Percentiles rank a stretch among this genome's conserved stretches.
phyloP scores from a whole-genome alignment of 2,888 invertebrate species.

The Nemotelus nigrinus region DNA sequence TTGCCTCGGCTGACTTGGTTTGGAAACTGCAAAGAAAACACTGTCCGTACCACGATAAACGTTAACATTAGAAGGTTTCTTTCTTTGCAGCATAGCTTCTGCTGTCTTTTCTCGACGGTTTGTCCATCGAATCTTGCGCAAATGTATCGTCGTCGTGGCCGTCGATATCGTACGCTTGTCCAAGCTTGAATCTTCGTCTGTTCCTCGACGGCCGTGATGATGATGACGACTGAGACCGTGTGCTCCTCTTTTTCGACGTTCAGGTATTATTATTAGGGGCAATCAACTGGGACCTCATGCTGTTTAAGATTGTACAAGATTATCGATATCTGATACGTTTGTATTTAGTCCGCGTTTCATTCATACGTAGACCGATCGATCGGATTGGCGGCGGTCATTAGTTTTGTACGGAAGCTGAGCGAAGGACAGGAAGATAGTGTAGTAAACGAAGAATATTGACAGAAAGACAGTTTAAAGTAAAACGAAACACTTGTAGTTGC shows the following conservation, averaged over 20 bases:
- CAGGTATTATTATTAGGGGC: conserved; percentile 32
- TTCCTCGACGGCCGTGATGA: too few relatives aligned
- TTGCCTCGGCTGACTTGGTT: background rate
- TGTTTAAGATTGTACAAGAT: conserved; percentile 45
- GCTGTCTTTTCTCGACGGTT: too few relatives aligned
- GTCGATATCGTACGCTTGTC: too few relatives aligned
- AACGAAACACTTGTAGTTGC: conserved; percentile 27
- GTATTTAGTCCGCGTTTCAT: conserved; percentile 23
- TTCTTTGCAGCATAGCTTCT: background rate
- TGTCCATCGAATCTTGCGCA: too few relatives aligned
- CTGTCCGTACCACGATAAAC: background rate
- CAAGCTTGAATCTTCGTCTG: too few relatives aligned
- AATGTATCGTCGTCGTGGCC: too few relatives aligned
- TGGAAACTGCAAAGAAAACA: too few relatives aligned
- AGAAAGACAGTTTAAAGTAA: conserved; percentile 11
- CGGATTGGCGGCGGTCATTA: conserved; percentile 29
- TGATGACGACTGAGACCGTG: too few relatives aligned
- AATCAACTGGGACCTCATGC: conserved; percentile 44
- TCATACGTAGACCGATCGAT: conserved; percentile 25
- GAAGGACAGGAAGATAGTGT: conserved; percentile 3
- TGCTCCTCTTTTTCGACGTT: conserved; percentile 20
- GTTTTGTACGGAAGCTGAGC: conserved; percentile 32
- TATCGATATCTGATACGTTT: conserved; percentile 45
- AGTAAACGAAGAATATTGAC: conserved; percentile 1
- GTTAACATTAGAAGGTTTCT: conserved; percentile 6